Conservation (phyloP, 2,113 vertebrate genomes). For the Tilapia sparmanii region DNA sequence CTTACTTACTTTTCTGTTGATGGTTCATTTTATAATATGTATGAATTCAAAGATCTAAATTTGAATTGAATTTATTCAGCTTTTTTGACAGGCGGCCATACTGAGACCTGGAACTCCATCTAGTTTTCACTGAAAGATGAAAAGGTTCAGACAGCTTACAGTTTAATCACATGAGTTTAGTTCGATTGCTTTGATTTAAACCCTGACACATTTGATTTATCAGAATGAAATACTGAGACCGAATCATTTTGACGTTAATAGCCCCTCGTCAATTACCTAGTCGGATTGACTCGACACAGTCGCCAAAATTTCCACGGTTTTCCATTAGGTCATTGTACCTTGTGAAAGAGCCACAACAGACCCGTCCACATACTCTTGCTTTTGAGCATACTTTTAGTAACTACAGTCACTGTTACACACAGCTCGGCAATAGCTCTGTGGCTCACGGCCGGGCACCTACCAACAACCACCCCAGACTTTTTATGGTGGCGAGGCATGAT, state of each 20-base stretch:
- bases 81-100: not conserved
- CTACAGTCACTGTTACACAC: not conserved
- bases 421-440: accelerated
- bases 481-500: not conserved
- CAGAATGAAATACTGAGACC: not conserved
- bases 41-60: not conserved
- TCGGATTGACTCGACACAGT: not conserved
- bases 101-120: not conserved
- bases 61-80: not conserved
- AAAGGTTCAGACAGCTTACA: not conserved
- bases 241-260: not conserved
- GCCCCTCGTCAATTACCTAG: not conserved
- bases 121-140: not conserved
- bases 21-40: not conserved
- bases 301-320: not conserved
- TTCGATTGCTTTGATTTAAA: not conserved
- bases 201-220: not conserved
- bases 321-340: not conserved
- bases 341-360: not conserved
- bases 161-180: not conserved
- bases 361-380: not conserved
- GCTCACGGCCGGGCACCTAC: not conserved
- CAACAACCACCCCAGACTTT: not conserved
- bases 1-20: not conserved
- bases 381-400: not conserved